Evolutionary conservation across 1,140 invertebrate species (phyloP).

Genomic region (Panagrolaimus sp.): DNA sequence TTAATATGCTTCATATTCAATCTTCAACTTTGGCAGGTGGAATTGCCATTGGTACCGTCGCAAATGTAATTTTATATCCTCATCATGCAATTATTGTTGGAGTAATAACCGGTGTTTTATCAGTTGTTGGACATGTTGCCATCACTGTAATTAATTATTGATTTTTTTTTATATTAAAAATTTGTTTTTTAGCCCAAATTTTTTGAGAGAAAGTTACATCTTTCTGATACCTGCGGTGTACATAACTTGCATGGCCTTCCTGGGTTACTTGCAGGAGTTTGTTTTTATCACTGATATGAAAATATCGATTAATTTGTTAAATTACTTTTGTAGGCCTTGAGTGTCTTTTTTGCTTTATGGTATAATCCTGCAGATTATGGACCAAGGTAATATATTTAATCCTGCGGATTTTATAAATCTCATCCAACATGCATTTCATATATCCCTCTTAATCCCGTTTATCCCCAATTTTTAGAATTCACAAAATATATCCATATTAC

Average conservation of each 20-base stretch:
- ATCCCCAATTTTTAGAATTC: slow-evolving; percentile 62
- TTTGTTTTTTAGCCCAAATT: slow-evolving; percentile 34
- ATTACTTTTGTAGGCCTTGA: slow-evolving; percentile 40
- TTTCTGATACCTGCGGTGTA: slow-evolving; percentile 64
- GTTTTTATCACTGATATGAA: slow-evolving; percentile 16
- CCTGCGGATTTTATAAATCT: not conserved
- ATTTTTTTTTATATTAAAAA: not conserved
- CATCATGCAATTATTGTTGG: slow-evolving; percentile 79
- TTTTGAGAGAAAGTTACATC: slow-evolving; percentile 34
- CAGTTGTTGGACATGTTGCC: slow-evolving; percentile 64
- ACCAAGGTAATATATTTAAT: slow-evolving; percentile 28
- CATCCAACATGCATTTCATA: too few relatives aligned
- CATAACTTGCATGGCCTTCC: slow-evolving; percentile 64
- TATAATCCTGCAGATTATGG: slow-evolving; percentile 54
- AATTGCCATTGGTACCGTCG: slow-evolving; percentile 66
- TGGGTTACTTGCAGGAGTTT: slow-evolving; percentile 61
- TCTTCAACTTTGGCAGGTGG: slow-evolving; percentile 65
- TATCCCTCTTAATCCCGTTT: too few relatives aligned
- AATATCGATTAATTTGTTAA: slow-evolving; percentile 1
- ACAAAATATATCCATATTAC: slow-evolving; percentile 64
- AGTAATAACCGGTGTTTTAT: slow-evolving; percentile 72
- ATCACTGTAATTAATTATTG: slow-evolving; percentile 35
- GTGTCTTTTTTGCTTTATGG: slow-evolving; percentile 50
- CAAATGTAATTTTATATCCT: slow-evolving; percentile 74
- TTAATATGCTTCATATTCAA: slow-evolving; percentile 59